Evolutionary conservation across 2,888 invertebrate species (phyloP), one percentile per base, ranked within the genome.

Genomic region (Mythimna pallens): DNA sequence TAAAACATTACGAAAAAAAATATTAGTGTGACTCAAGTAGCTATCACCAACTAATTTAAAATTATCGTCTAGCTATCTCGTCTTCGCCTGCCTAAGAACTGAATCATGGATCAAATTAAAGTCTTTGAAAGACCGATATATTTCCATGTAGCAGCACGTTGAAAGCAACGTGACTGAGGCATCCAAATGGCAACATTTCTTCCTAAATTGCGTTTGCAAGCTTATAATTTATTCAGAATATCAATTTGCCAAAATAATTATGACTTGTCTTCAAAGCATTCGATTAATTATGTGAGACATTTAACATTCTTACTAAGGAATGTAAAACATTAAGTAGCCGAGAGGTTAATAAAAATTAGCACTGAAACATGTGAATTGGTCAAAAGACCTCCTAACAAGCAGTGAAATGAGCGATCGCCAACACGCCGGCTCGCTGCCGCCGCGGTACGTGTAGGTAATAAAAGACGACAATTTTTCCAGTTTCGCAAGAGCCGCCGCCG

Each of bases 391-490:
- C 84, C 88, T 81, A 84, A 82, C 82, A 87, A 86, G 83, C 79
- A 78, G 86, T 86, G 83, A 86, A 88, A 88, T 88, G 85, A 88
- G 83, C 86, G 81, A 90, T 87, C 87, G 87, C 79, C 86, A 86
- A 85, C 89, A 87, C 88, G 86, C 88, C 78, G 73, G 82, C 84
- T 77, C 77, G 81, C 81, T 86, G 85, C 34, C 57, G 57, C 30
- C 57, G 57, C 57, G 57, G 30, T 88, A 89, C 89, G 89, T 89
- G 85, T 86, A 87, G 89, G 90, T 89, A 90, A 92, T 91, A 91
- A 90, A 89, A 91, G 87, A 90, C 87, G 91, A 87, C 88, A 89
- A 89, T 91, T 83, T 86, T 89, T 92, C 94, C 92, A 94, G 94
- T 94, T 93, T 91, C 83, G 91, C 93, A 91, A 93, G 92, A 92